A percentile compares a stretch with the other conserved stretches of the same genome.
Evolutionary conservation across 1,140 invertebrate species (phyloP).

Genomic region (Rhopalosiphum padi): DNA sequence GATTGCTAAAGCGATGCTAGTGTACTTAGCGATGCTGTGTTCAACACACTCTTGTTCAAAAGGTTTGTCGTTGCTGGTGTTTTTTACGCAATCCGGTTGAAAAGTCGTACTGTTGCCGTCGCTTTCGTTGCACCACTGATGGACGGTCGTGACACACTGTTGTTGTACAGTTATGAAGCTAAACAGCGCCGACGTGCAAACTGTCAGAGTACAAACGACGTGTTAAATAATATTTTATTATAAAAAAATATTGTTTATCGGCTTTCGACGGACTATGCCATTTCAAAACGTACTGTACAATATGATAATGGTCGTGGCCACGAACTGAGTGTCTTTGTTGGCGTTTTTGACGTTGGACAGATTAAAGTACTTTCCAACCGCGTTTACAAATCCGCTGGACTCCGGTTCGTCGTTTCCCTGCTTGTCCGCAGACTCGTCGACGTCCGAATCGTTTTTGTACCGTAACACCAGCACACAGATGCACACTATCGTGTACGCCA

Average conservation of each 20-base stretch:
- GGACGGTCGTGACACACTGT: background rate
- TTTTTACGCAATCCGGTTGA: background rate
- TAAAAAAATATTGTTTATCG: background rate
- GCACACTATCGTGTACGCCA: conserved; percentile 92
- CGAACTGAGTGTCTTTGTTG: conserved; percentile 60
- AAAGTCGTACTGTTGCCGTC: background rate
- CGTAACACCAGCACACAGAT: conserved; percentile 85
- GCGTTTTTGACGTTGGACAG: conserved; percentile 60
- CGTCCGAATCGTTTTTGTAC: conserved; percentile 63
- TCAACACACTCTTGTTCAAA: background rate
- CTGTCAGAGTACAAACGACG: background rate
- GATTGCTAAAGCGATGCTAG: background rate
- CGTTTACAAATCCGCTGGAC: conserved; percentile 60
- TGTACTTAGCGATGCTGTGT: background rate
- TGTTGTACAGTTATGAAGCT: background rate
- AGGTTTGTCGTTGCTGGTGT: background rate
- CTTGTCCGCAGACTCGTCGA: conserved; percentile 54
- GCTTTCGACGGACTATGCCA: too few relatives aligned
- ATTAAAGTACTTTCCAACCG: conserved; percentile 62
- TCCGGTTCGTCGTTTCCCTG: background rate
- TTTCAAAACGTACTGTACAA: conserved; percentile 62
- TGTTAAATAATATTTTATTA: background rate
- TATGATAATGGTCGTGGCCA: conserved; percentile 62
- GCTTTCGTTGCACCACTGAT: background rate
- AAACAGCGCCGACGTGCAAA: background rate